These are phyloP conservation scores for Muntiacus muntjak DNA, from an alignment of 2,113 vertebrate species.

Conservation along the genomic window DNA sequence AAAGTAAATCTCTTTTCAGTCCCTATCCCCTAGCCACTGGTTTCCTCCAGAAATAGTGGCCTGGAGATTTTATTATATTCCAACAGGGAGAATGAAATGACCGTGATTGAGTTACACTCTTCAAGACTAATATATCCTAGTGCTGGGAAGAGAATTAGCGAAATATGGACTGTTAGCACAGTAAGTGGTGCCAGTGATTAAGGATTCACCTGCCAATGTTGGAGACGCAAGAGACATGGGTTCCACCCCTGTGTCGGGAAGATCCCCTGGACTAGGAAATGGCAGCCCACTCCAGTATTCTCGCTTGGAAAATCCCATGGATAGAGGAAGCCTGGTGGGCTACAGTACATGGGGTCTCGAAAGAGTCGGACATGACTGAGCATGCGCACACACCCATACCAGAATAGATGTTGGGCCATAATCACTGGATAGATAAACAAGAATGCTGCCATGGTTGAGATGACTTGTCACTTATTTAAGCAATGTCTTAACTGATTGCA, in stretches of 20 bases:
- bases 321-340: not conserved
- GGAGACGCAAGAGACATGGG: not conserved
- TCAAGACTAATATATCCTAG: not conserved
- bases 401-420: not conserved
- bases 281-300: not conserved
- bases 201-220: not conserved
- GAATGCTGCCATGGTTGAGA: not conserved
- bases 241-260: not conserved
- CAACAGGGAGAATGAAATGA: not conserved
- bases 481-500: not conserved
- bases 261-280: not conserved
- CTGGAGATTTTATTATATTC: not conserved
- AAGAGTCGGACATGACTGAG: not conserved
- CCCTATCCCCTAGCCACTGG: not conserved
- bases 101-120: not conserved
- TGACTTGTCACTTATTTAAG: not conserved
- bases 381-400: fast-evolving
- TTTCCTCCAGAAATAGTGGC: not conserved
- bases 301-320: not conserved
- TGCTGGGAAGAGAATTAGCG: not conserved
- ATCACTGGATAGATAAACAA: not conserved
- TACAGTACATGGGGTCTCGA: not conserved
- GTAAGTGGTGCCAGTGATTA: not conserved
- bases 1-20: not conserved
- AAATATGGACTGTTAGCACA: not conserved